phyloP scores from a whole-genome alignment of 2,888 invertebrate genomes.

The Pristionchus maxplancki region DNA sequence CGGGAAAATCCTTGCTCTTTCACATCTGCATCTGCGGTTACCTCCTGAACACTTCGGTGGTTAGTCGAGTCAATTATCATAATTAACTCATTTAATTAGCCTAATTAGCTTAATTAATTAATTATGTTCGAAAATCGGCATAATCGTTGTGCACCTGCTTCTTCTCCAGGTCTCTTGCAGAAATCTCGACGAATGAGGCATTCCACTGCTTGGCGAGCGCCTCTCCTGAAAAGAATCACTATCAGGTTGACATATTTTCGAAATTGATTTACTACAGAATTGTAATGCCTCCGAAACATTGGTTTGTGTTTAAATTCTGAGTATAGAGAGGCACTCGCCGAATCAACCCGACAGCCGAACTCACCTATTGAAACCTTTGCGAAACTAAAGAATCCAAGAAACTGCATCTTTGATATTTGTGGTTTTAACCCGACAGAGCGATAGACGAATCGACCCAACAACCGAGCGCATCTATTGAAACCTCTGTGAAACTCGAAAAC shows the following conservation, averaged over 20 bases:
- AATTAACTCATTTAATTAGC: background rate
- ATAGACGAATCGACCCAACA: too few species aligned
- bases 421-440: too few species aligned
- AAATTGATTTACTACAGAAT: too few species aligned
- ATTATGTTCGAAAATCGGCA: background rate
- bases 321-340: too few species aligned
- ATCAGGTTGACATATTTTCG: background rate
- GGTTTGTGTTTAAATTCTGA: too few species aligned
- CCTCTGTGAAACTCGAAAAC: too few species aligned
- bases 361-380: too few species aligned
- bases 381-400: too few species aligned
- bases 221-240: slow-evolving; percentile 33
- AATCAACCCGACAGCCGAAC: too few species aligned
- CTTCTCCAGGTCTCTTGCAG: slow-evolving; percentile 58
- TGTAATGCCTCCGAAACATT: too few species aligned
- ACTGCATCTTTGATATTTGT: too few species aligned
- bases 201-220: slow-evolving; percentile 61
- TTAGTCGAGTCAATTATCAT: background rate
- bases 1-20: background rate
- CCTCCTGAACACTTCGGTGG: background rate
- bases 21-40: background rate
- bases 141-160: slow-evolving; percentile 3
- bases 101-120: background rate
- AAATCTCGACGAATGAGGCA: slow-evolving; percentile 64
- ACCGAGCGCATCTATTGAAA: too few species aligned